A percentile compares a stretch with the other conserved stretches of the same genome.
Conservation (phyloP, 2,888 invertebrate species). For the Oxyteleia sp. region DNA sequence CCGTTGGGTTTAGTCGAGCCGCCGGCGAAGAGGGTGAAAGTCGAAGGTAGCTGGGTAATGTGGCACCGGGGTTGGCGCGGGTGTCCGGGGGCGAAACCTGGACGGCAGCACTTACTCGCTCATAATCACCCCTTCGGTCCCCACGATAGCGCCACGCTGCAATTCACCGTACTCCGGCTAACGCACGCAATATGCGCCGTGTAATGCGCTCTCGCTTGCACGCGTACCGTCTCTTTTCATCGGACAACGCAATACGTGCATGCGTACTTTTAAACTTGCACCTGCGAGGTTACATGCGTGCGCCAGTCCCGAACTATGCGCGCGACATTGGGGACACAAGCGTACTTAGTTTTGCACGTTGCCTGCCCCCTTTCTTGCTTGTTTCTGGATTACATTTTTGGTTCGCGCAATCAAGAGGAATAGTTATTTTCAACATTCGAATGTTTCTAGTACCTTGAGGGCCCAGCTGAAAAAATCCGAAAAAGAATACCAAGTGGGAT, state of each 20-base stretch:
- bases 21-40: slow-evolving; percentile 78
- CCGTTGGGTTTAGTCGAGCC: slow-evolving; percentile 84
- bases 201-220: slow-evolving; percentile 61
- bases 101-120: slow-evolving; percentile 86
- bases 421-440: too few species aligned
- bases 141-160: too few species aligned
- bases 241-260: slow-evolving; percentile 47
- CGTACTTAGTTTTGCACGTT: too few species aligned
- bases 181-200: slow-evolving; percentile 58
- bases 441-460: too few species aligned
- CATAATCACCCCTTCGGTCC: slow-evolving; percentile 85
- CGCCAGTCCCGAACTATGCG: slow-evolving; percentile 16
- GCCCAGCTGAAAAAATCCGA: too few species aligned
- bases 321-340: slow-evolving; percentile 13
- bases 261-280: slow-evolving; percentile 59
- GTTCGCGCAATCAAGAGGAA: too few species aligned
- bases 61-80: slow-evolving; percentile 68
- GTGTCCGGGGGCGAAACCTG: slow-evolving; percentile 82
- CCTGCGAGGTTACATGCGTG: slow-evolving; percentile 48
- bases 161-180: slow-evolving; percentile 46
- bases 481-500: too few species aligned
- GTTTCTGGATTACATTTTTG: too few species aligned
- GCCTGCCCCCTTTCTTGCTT: too few species aligned
- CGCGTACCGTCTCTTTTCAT: slow-evolving; percentile 64
- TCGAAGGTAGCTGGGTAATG: slow-evolving; percentile 76